phyloP scores from a whole-genome alignment of 2,797 vertebrate genomes.

The Sebastes cheni region DNA sequence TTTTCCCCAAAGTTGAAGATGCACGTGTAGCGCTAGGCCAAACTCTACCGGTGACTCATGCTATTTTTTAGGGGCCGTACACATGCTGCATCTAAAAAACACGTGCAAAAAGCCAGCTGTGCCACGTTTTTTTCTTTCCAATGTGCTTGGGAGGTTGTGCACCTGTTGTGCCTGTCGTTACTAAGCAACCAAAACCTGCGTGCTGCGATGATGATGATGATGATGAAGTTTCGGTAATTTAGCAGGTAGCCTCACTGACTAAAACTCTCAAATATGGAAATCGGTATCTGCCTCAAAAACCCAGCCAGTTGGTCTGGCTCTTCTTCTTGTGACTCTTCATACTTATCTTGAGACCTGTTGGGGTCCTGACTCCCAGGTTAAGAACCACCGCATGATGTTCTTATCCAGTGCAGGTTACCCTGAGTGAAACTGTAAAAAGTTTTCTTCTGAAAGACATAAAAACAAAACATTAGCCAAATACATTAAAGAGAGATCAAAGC shows the following conservation, averaged over 20 bases:
- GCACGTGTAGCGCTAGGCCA: not conserved
- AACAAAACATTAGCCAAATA: not conserved
- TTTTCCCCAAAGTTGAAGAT: too few species aligned
- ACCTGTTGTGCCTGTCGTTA: too few species aligned
- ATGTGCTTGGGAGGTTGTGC: too few species aligned
- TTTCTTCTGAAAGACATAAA: not conserved
- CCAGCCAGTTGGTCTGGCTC: not conserved
- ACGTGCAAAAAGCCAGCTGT: too few species aligned
- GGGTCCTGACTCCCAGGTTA: not conserved
- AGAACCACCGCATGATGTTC: not conserved
- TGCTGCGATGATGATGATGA: too few species aligned
- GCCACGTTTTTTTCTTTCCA: not conserved
- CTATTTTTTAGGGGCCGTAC: not conserved
- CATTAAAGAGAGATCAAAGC: not conserved
- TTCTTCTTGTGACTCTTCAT: not conserved
- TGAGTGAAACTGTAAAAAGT: not conserved
- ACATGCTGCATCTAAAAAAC: too few species aligned
- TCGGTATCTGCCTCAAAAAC: not conserved
- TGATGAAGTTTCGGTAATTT: too few species aligned
- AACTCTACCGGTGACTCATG: not conserved
- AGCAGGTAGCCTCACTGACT: too few species aligned
- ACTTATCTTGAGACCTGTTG: not conserved
- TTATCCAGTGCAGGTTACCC: not conserved
- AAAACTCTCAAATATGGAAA: not conserved
- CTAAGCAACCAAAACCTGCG: too few species aligned